Base-by-base conservation (phyloP, 1,140 invertebrate genomes). In the Apis cerana region DNA sequence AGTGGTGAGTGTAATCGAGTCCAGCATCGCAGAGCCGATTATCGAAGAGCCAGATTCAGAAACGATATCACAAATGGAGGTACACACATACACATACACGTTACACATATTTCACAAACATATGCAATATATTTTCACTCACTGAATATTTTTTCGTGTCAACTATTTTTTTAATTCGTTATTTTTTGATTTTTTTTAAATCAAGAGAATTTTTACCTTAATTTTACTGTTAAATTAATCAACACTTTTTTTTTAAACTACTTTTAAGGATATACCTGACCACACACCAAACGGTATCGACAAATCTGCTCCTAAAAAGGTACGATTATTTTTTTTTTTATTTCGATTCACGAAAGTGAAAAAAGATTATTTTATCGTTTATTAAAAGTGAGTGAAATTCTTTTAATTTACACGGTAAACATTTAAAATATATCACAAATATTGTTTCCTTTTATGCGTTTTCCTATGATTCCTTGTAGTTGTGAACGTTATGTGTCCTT, bases 231-330 rank as follows among this genome's bases (percentile, higher is more conserved):
- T 43, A 12, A 1, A 70, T 58, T 75, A 10, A 82, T 59, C 56
- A 83, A 80, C 13, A 75, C 56, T 82, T 86, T 88, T 86, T 86
- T 64, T 87, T 90, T 89, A 9, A 27, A 86, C 90, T 91, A 87
- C 91, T 93, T 93, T 94, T 69, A 94, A 94, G 93, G 92, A 93
- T 72, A 91, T 89, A 87, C 84, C 85, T 74, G 92, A 93, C 79
- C 88, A 88, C 58, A 90, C 93, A 91, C 84, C 86, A 79, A 94
- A 94, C 72, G 93, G 93, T 93, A 91, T 94, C 88, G 89, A 92
- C 89, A 92, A 93, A 92, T 90, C 92, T 85, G 85, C 81, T 54
- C 10, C 87, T 13, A 84, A 90, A 86, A 92, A 94, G 93, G 93
- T 94, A 94, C n/a, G 75, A 76, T 64, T 27, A 13, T 69, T 65